A percentile compares a stretch with the other conserved stretches of the same genome.
phyloP scores from a whole-genome alignment of 2,113 vertebrate genomes.

The Xenotilapia leptura region DNA sequence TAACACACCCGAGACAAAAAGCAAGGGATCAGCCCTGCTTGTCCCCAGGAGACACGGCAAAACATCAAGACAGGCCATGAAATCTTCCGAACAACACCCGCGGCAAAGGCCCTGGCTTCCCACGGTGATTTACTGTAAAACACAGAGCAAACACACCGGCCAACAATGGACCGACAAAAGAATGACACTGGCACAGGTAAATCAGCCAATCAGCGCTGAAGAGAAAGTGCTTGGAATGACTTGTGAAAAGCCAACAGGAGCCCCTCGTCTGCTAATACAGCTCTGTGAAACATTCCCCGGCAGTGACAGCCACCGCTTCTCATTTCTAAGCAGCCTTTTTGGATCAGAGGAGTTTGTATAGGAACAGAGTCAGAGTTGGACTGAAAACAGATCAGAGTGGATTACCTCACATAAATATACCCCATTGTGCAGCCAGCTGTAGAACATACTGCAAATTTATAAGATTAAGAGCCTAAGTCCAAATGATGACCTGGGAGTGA shows the following conservation, averaged over 20 bases:
- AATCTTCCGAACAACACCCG: constrained; percentile 61
- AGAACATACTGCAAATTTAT: not conserved
- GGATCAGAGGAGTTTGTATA: constrained; percentile 22
- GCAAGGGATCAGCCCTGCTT: constrained; percentile 32
- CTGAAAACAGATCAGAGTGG: constrained; percentile 16
- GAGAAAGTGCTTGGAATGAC: constrained; percentile 41
- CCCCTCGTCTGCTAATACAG: constrained; percentile 36
- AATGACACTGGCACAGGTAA: constrained; percentile 51
- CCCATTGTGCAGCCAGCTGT: not conserved
- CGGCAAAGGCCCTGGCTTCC: constrained; percentile 61
- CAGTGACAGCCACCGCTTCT: not conserved
- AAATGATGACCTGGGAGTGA: not conserved
- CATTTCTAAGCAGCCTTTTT: constrained; percentile 14
- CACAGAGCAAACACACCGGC: constrained; percentile 41
- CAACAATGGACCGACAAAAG: constrained; percentile 30
- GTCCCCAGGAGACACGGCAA: constrained; percentile 52
- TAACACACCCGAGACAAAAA: constrained; percentile 66
- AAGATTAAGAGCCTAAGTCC: constrained; percentile 12
- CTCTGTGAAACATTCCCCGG: constrained; percentile 43
- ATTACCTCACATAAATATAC: constrained; percentile 30
- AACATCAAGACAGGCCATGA: constrained; percentile 67
- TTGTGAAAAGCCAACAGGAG: constrained; percentile 61
- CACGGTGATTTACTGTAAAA: constrained; percentile 76
- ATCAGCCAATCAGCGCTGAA: constrained; percentile 44
- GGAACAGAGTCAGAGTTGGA: not conserved